These are phyloP conservation scores for Deladenus siricidicola DNA, from an alignment of 2,888 invertebrate species.

Conservation along the genomic window DNA sequence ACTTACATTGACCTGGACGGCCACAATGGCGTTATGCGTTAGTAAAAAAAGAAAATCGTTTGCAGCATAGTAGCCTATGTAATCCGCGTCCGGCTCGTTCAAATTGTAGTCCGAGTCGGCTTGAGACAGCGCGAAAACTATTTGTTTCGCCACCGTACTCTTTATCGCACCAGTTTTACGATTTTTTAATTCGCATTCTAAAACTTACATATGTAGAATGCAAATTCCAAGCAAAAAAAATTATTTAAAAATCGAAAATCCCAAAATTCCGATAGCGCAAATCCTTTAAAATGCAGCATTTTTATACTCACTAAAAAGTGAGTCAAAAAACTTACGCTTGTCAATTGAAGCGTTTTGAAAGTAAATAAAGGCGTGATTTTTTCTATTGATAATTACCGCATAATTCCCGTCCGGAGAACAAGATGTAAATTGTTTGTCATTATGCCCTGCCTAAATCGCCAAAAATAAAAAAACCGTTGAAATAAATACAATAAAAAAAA, in stretches of 20 bases:
- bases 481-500: not conserved
- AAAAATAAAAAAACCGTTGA: too few species aligned
- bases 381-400: constrained; percentile 31
- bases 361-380: constrained; percentile 35
- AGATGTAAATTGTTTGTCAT: constrained; percentile 20
- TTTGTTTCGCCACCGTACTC: constrained; percentile 12
- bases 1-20: too few species aligned
- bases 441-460: constrained; percentile 21
- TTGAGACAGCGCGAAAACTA: constrained; percentile 11
- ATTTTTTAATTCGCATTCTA: constrained; percentile 12
- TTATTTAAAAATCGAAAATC: too few species aligned
- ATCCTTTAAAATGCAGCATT: not conserved
- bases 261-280: too few species aligned
- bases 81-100: constrained; percentile 4
- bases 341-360: constrained; percentile 30
- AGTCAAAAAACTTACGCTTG: constrained; percentile 17
- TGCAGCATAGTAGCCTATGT: constrained; percentile 13
- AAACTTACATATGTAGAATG: not conserved
- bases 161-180: constrained; percentile 8
- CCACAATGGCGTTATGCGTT: constrained; percentile 8
- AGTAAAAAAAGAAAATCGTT: constrained; percentile 8
- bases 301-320: not conserved
- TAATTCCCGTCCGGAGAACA: constrained; percentile 30
- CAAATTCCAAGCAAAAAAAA: too few species aligned
- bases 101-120: constrained; percentile 7